These are phyloP conservation scores for Acipenser transmontanus DNA, from an alignment of 2,797 vertebrate genomes.

Conservation along the genomic window DNA sequence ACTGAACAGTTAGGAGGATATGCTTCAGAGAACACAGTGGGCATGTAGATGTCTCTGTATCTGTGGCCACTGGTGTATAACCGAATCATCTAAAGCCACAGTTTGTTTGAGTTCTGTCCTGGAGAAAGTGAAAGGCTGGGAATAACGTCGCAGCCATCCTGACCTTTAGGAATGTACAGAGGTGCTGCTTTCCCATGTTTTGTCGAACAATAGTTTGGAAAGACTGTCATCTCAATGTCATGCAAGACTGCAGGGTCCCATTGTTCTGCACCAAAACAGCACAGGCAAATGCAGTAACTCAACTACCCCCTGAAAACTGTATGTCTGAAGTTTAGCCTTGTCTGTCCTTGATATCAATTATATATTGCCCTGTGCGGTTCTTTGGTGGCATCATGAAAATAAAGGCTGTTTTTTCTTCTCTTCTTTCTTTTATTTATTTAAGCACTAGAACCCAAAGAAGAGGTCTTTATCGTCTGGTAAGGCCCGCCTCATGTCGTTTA, in stretches of 20 bases:
- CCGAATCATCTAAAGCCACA: conserved; percentile 57
- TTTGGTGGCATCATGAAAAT: conserved; percentile 27
- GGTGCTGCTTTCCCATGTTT: conserved; percentile 55
- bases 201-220: conserved; percentile 63
- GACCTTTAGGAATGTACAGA: conserved; percentile 56
- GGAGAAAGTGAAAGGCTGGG: conserved; percentile 47
- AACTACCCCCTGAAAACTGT: conserved; percentile 37
- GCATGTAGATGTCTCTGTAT: conserved; percentile 39
- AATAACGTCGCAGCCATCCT: conserved; percentile 52
- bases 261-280: conserved; percentile 52
- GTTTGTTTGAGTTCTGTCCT: conserved; percentile 40
- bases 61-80: conserved; percentile 59
- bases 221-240: conserved; percentile 62
- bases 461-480: too few species aligned
- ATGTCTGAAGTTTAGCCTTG: conserved; percentile 29
- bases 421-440: too few species aligned
- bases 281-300: conserved; percentile 42
- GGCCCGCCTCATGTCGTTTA: too few species aligned
- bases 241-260: conserved; percentile 39
- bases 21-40: conserved; percentile 54
- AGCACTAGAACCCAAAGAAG: too few species aligned
- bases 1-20: conserved; percentile 50
- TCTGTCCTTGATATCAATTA: conserved; percentile 34
- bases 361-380: conserved; percentile 37
- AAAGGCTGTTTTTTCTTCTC: not conserved